Percentiles rank a stretch among this genome's conserved stretches.
Evolutionary conservation across 2,888 invertebrate genomes (phyloP).

Genomic region (Agonopterix alstromeriana): DNA sequence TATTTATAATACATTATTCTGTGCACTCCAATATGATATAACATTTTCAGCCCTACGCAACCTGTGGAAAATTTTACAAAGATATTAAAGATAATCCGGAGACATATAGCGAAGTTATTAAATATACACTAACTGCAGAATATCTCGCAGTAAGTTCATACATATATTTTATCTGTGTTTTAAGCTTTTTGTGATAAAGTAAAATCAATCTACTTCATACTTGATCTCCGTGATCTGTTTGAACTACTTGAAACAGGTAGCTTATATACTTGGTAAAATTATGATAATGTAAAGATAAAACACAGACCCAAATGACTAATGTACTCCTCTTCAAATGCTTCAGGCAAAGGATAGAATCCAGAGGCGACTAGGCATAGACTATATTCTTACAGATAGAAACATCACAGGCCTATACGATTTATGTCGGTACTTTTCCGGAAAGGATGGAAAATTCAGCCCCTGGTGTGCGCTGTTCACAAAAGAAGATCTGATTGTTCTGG

Average conservation of each 20-base stretch:
- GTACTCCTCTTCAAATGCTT: constrained; percentile 7
- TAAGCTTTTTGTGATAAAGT: too few relatives aligned
- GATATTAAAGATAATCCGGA: constrained; percentile 36
- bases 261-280: too few relatives aligned
- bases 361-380: constrained; percentile 66
- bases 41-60: constrained; percentile 39
- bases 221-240: too few relatives aligned
- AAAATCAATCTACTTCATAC: too few relatives aligned
- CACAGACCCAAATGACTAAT: too few relatives aligned
- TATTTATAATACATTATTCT: background rate
- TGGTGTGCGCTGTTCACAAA: constrained; percentile 88
- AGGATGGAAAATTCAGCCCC: constrained; percentile 68
- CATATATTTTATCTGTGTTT: background rate
- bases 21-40: too few relatives aligned
- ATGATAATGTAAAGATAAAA: too few relatives aligned
- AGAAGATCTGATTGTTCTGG: constrained; percentile 82
- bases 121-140: constrained; percentile 39
- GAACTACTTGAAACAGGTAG: too few relatives aligned
- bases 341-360: constrained; percentile 68
- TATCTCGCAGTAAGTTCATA: constrained; percentile 40
- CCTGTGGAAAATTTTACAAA: constrained; percentile 58
- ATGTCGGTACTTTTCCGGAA: constrained; percentile 84
- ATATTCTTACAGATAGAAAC: constrained; percentile 45
- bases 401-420: constrained; percentile 84
- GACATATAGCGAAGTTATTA: constrained; percentile 28